Conservation (phyloP, 2,797 vertebrate genomes). For the Euthynnus affinis region DNA sequence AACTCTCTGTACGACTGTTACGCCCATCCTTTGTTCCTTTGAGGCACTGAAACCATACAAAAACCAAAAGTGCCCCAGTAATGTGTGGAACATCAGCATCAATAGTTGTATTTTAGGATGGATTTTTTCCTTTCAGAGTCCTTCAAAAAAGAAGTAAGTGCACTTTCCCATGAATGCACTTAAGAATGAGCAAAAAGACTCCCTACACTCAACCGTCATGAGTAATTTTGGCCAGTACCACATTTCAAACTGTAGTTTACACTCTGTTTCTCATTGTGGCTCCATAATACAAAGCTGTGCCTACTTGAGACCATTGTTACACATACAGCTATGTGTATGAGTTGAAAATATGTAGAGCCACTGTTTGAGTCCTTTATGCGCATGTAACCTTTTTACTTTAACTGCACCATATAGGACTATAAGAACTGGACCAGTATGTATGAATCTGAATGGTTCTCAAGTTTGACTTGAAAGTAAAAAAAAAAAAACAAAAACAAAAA, state of each 20-base stretch:
- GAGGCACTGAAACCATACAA: not conserved
- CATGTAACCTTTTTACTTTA: too few relatives aligned
- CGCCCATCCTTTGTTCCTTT: not conserved
- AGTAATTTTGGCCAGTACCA: slow-evolving; percentile 29
- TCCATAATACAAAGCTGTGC: too few relatives aligned
- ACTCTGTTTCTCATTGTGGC: too few relatives aligned
- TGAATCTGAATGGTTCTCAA: not conserved
- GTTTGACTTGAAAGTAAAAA: too few relatives aligned
- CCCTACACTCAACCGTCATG: not conserved
- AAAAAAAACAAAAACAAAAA: too few relatives aligned
- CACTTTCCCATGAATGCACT: slow-evolving; percentile 60
- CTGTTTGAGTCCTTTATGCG: too few relatives aligned
- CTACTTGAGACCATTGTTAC: too few relatives aligned
- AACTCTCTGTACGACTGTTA: not conserved
- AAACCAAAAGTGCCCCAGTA: not conserved
- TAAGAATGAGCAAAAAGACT: slow-evolving; percentile 18
- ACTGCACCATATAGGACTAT: too few relatives aligned
- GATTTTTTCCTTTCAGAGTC: slow-evolving; percentile 14
- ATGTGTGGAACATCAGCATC: not conserved
- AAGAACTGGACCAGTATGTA: not conserved
- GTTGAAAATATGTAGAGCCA: too few relatives aligned
- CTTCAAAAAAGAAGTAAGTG: slow-evolving; percentile 38
- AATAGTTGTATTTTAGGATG: not conserved
- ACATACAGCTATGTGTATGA: too few relatives aligned
- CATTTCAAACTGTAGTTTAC: too few relatives aligned